phyloP scores from a whole-genome alignment of 2,113 vertebrate genomes.

The Bostrychus sinensis region DNA sequence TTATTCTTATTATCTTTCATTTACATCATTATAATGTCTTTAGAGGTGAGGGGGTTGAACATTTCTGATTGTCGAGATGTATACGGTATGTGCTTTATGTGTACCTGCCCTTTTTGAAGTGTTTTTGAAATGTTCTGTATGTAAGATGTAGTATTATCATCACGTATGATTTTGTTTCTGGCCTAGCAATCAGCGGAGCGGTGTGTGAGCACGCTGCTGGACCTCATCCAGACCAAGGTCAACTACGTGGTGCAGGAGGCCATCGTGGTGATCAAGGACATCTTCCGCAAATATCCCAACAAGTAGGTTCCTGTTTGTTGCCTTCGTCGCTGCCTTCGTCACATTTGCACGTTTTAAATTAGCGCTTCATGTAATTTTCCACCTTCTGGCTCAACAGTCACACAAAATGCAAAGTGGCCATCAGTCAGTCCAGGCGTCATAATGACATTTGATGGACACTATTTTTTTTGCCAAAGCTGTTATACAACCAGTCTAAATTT shows the following conservation, averaged over 20 bases:
- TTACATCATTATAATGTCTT: no score
- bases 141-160: neutral
- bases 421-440: neutral
- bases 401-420: neutral
- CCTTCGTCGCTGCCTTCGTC: neutral
- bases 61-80: no score
- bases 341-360: neutral
- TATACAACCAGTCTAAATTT: neutral
- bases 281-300: conserved; percentile 99
- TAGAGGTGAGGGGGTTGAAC: no score
- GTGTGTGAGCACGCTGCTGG: conserved; percentile 94
- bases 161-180: neutral
- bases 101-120: neutral
- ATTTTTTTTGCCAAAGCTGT: neutral
- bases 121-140: neutral
- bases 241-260: conserved; percentile 99
- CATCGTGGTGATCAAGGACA: conserved; percentile 98
- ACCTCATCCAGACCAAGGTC: conserved; percentile 98
- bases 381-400: neutral
- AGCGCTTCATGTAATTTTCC: neutral
- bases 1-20: no score
- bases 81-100: no score
- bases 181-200: conserved; percentile 97
- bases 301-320: conserved; percentile 81
- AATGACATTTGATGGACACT: neutral